phyloP scores from a whole-genome alignment of 2,113 vertebrate genomes.

The Oophaga pumilio region DNA sequence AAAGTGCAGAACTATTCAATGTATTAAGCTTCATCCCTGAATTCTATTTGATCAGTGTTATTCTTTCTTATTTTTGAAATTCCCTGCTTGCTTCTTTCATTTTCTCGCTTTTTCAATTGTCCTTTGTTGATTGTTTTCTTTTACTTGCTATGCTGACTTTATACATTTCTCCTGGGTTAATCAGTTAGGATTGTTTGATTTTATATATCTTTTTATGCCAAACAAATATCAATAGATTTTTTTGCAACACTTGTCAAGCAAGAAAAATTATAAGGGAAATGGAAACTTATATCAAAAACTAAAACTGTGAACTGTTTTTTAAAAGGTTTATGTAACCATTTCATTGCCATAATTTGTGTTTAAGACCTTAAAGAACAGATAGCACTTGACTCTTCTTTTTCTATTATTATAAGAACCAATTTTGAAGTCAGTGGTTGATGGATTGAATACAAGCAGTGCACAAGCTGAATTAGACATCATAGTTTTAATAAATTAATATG shows the following conservation, averaged over 20 bases:
- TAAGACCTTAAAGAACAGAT: background rate
- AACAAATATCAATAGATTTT: slow-evolving; percentile 11
- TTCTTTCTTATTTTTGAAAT: slow-evolving; percentile 32
- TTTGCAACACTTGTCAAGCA: slow-evolving; percentile 7
- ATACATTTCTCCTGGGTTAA: slow-evolving; percentile 22
- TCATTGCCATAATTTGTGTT: background rate
- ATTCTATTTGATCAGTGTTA: slow-evolving; percentile 19
- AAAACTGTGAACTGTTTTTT: background rate
- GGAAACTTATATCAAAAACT: background rate
- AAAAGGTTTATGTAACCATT: background rate
- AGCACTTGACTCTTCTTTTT: background rate
- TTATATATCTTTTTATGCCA: slow-evolving; percentile 16
- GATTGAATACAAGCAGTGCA: too few species aligned
- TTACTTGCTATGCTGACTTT: slow-evolving; percentile 4
- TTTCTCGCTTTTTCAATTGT: slow-evolving; percentile 17
- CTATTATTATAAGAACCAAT: background rate
- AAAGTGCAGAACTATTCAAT: background rate
- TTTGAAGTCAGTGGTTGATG: too few species aligned
- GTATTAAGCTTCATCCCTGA: background rate
- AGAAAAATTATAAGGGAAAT: background rate
- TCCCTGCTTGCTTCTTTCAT: slow-evolving; percentile 2
- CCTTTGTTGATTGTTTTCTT: slow-evolving; percentile 33
- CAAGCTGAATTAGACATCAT: too few species aligned
- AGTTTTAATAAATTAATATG: too few species aligned
- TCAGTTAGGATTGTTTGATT: slow-evolving; percentile 6